Evolutionary conservation across 2,113 vertebrate species (phyloP).

Genomic region (Nansenia antarctica): DNA sequence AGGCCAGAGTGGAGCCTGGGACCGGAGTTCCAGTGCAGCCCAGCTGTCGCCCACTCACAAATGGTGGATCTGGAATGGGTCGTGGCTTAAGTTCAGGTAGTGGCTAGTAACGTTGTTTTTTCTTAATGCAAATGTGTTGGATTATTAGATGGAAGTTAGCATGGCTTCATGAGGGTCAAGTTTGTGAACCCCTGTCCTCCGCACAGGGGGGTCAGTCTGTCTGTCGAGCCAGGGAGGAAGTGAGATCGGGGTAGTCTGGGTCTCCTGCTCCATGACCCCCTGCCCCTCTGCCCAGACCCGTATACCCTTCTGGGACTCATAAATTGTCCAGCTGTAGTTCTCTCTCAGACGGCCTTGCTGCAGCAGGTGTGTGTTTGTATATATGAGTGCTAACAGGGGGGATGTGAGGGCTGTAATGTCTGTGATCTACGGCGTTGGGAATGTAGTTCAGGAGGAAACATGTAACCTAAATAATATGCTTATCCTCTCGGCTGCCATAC

Average conservation of each 20-base stretch:
- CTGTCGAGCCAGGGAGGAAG: slow-evolving; percentile 60
- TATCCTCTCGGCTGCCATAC: slow-evolving; percentile 60
- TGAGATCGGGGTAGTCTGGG: slow-evolving; percentile 71
- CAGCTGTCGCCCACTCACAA: slow-evolving; percentile 38
- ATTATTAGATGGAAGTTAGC: no score
- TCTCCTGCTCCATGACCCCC: slow-evolving; percentile 61
- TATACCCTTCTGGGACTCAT: slow-evolving; percentile 72
- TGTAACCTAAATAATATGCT: slow-evolving; percentile 77
- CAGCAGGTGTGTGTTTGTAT: slow-evolving; percentile 82
- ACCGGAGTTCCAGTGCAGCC: slow-evolving; percentile 48
- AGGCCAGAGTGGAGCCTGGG: slow-evolving; percentile 62
- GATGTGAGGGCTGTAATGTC: slow-evolving; percentile 67
- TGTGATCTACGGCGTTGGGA: slow-evolving; percentile 76
- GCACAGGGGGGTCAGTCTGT: slow-evolving; percentile 22
- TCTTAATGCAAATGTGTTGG: no score
- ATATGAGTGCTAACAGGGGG: slow-evolving; percentile 64
- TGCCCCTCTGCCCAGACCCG: slow-evolving; percentile 55
- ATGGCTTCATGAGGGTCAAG: slow-evolving; percentile 24
- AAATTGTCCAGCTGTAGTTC: slow-evolving; percentile 78
- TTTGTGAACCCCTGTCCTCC: slow-evolving; percentile 22
- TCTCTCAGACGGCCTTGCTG: slow-evolving; percentile 71
- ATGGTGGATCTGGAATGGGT: neutral
- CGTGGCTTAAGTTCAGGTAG: neutral
- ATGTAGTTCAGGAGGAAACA: slow-evolving; percentile 71
- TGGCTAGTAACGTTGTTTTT: neutral